phyloP scores from a whole-genome alignment of 2,113 vertebrate genomes.

The Phyllostomus discolor region DNA sequence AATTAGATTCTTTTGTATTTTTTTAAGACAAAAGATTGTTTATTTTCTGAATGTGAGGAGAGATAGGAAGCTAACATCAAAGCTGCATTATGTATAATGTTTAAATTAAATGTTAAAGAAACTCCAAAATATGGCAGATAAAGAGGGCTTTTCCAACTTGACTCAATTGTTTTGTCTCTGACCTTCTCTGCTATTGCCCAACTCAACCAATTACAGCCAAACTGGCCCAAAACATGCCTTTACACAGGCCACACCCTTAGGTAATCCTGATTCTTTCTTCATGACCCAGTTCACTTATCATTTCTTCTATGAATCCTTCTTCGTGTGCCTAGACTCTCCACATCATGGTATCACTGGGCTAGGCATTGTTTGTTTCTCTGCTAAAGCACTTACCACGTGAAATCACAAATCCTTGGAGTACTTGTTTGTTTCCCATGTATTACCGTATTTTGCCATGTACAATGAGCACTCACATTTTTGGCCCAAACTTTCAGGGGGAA shows the following conservation, averaged over 20 bases:
- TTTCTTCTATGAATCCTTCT: not conserved
- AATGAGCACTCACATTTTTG: no score
- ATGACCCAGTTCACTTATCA: not conserved
- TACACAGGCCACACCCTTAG: not conserved
- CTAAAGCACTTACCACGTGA: not conserved
- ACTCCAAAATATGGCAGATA: not conserved
- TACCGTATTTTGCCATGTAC: not conserved
- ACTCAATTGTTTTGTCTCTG: not conserved
- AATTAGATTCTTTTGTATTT: not conserved
- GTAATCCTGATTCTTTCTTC: not conserved
- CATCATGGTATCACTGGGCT: not conserved
- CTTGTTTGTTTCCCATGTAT: not conserved
- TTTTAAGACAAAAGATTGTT: not conserved
- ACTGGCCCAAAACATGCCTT: not conserved
- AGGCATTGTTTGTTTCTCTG: not conserved
- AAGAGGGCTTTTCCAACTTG: not conserved
- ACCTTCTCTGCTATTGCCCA: not conserved
- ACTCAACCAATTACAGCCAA: not conserved
- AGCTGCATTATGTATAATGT: not conserved
- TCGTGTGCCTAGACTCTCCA: not conserved
- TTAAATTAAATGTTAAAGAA: not conserved
- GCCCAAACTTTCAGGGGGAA: no score
- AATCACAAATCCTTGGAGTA: not conserved
- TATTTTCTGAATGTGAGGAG: not conserved
- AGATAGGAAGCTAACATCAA: not conserved